phyloP scores from a whole-genome alignment of 2,888 invertebrate genomes.

The Alloscopus bannaensis region DNA sequence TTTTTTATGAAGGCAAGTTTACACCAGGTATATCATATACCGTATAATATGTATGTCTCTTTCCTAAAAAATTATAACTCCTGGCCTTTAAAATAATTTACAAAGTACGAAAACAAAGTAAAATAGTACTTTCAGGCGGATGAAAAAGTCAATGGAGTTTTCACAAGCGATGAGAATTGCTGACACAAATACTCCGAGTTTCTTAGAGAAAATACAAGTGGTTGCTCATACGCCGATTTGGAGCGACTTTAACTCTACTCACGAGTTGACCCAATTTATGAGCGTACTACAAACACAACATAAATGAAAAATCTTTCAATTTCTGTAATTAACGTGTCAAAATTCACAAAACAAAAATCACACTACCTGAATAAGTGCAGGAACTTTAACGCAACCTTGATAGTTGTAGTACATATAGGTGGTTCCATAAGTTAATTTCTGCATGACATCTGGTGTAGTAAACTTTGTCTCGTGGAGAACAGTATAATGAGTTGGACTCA shows the following conservation, averaged over 20 bases:
- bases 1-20: too few relatives aligned
- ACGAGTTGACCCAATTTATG: conserved; percentile 35
- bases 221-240: conserved; percentile 1
- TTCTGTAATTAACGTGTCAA: not conserved
- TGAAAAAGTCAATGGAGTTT: not conserved
- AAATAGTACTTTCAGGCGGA: not conserved
- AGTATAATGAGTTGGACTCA: conserved; percentile 92
- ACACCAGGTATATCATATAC: too few relatives aligned
- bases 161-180: not conserved
- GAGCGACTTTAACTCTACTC: conserved; percentile 7
- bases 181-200: not conserved
- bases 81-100: not conserved
- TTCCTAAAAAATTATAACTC: too few relatives aligned
- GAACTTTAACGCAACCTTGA: conserved; percentile 94
- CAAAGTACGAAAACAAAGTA: not conserved
- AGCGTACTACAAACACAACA: conserved; percentile 18
- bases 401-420: conserved; percentile 96
- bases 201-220: conserved; percentile 21
- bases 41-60: too few relatives aligned
- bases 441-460: conserved; percentile 87
- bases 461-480: conserved; percentile 83
- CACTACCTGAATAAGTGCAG: conserved; percentile 86
- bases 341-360: not conserved
- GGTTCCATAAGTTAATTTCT: conserved; percentile 89
- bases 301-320: not conserved